Conservation (phyloP, 2,113 vertebrate genomes). For the Paramormyrops kingsleyae region DNA sequence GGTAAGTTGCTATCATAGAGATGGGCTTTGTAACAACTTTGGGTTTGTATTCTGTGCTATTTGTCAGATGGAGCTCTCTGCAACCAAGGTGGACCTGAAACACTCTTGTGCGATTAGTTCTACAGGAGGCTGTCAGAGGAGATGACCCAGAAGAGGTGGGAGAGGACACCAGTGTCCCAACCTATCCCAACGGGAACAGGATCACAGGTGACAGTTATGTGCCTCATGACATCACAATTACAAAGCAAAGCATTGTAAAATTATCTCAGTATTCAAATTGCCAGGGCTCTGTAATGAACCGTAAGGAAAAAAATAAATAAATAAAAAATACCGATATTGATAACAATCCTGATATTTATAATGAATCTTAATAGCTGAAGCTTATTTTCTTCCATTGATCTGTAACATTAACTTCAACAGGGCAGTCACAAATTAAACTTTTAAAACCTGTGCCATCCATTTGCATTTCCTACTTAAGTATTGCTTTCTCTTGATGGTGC, state of each 20-base stretch:
- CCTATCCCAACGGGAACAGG: slow-evolving; percentile 63
- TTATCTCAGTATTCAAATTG: background rate
- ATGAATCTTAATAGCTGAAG: background rate
- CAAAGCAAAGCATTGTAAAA: background rate
- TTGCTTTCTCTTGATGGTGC: background rate
- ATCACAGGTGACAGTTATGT: slow-evolving; percentile 59
- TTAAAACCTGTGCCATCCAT: background rate
- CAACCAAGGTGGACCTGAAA: background rate
- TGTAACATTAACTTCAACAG: background rate
- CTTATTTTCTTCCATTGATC: background rate
- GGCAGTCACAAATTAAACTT: background rate
- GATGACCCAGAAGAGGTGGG: slow-evolving; percentile 88
- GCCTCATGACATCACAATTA: background rate
- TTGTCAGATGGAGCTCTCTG: background rate
- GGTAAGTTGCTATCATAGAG: slow-evolving; percentile 51
- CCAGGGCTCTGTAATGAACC: background rate
- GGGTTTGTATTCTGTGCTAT: background rate
- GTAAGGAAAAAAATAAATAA: background rate
- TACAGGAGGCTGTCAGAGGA: slow-evolving; percentile 85
- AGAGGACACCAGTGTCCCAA: slow-evolving; percentile 72
- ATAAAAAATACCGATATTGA: background rate
- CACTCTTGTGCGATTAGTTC: slow-evolving; percentile 63
- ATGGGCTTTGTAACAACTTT: background rate
- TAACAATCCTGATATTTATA: background rate
- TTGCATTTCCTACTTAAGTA: background rate